Evolutionary conservation across 2,797 vertebrate species (phyloP).

Genomic region (Otus scops): DNA sequence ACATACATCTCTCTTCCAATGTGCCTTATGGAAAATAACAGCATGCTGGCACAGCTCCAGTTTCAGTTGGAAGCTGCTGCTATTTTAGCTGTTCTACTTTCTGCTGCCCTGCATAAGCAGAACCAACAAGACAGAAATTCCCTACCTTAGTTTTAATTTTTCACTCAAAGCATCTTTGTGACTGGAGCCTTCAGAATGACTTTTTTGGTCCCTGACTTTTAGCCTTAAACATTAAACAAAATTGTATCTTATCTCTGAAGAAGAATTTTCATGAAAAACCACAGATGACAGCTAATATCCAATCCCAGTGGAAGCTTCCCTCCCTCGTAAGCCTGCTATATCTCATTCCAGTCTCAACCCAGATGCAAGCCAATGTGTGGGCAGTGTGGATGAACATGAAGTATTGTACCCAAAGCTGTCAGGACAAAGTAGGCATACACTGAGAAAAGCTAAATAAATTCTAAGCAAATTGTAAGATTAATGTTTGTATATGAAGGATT

Average conservation of each 20-base stretch:
- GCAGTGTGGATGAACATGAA: slow-evolving; percentile 42
- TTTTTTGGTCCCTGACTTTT: background rate
- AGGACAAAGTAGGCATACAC: background rate
- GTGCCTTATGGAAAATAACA: slow-evolving; percentile 60
- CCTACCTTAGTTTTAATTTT: slow-evolving; percentile 19
- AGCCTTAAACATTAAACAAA: background rate
- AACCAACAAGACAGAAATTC: slow-evolving; percentile 27
- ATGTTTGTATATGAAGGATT: background rate
- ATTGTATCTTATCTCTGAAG: background rate
- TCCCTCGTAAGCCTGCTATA: background rate
- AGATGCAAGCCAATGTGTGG: slow-evolving; percentile 27
- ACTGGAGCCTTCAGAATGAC: background rate
- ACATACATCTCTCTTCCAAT: slow-evolving; percentile 35
- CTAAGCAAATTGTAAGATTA: background rate
- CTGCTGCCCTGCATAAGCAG: slow-evolving; percentile 54
- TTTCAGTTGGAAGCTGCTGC: slow-evolving; percentile 51
- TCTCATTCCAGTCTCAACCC: background rate
- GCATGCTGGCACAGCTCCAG: slow-evolving; percentile 50
- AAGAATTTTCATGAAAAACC: background rate
- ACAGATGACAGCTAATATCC: background rate
- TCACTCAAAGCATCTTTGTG: slow-evolving; percentile 14
- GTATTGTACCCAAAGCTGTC: slow-evolving; percentile 37
- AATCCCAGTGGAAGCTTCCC: background rate
- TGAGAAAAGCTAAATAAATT: slow-evolving; percentile 1
- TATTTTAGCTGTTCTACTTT: slow-evolving; percentile 68